Evolutionary conservation across 2,797 vertebrate genomes (phyloP), one percentile per base, ranked within the genome.

Genomic region (Cheirogaleus major): DNA sequence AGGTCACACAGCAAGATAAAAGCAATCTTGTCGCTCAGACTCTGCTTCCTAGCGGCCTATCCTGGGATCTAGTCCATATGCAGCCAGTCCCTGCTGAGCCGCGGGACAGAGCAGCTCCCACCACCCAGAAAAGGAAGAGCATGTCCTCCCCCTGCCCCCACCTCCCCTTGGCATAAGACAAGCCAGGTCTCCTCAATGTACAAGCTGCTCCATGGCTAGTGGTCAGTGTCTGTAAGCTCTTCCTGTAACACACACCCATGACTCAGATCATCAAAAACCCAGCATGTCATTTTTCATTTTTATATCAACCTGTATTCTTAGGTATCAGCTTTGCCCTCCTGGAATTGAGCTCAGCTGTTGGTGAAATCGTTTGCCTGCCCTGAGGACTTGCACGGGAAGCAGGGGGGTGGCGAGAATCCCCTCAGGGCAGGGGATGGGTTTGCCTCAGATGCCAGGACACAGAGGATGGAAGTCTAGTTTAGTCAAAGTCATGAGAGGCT

Each of bases 271-370:
- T 15, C 52, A 57, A 41, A 91, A 85, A 41, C 15, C 78, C 32
- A 87, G 57, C 17, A 13, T 2, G 0, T 38, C 15, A 17, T 61
- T 86, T 92, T 92, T 43, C 61, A 50, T 82, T 92, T 97, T 89
- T 55, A 50, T 59, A 61, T 69, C 35, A 89, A 93, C 35, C 25
- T 4, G 0, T 23, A 6, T 78, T 93, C 89, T 57, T 70, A 50
- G 61, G n/a, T 15, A 23, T 89, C 27, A 11, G n/a, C 76, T 73
- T 59, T 78, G 35, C 69, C 79, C 50, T n/a, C 52, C 48, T 69
- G 70, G 43, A 87, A 84, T 45, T 85, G 73, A 89, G 50, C 45
- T 82, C 50, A n/a, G 83, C 75, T 43, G 23, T 14, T 73, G 48
- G 67, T n/a, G 23, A 85, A 43, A 48, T 7, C 0, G 0, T 23